Evolutionary conservation across 2,113 vertebrate species (phyloP), one percentile per base, ranked within the genome.

Genomic region (Syngnathus floridae): DNA sequence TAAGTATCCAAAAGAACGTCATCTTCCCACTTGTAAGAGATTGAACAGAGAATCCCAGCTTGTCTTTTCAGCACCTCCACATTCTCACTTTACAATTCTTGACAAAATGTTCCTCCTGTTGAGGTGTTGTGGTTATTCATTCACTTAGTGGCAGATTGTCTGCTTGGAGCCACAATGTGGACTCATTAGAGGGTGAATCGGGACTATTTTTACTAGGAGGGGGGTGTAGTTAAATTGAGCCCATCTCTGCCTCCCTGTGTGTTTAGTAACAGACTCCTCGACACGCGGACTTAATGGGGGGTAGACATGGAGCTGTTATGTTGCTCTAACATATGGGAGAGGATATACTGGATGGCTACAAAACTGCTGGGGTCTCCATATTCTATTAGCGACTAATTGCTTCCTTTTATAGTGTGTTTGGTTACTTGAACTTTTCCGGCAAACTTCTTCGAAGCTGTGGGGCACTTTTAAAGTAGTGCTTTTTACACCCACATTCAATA

Each of bases 271-370:
- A 84, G 58, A 81, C 75, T 82, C 35, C 62, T 64, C 75, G 82
- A 73, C 78, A 79, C 75, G 75, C 60, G 22, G 62, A 81, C 77
- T 83, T 87, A 86, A 86, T 85, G 82, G 71, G 37, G 81, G 75
- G 82, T 61, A 80, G 79, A 84, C 74, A 82, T 73, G 48, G 66
- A 63, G 69, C 59, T 68, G 64, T 80, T 81, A 62, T 81, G 70
- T 54, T 73, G 74, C 79, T 73, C 68, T 78, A 86, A 73, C 87
- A 88, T 88, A 88, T 86, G 85, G 87, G 41, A 48, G 64, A 71
- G 56, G 75, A 65, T 65, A 72, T 67, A 71, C 70, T 74, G 72
- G 60, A 64, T 78, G 71, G 79, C 78, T 73, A 75, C 77, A 73
- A 78, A 84, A 65, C 84, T 76, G 75, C 64, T 68, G 70, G 75